Percentiles rank a stretch among this genome's conserved stretches.
Evolutionary conservation across 2,113 vertebrate genomes (phyloP).

Genomic region (Stictonetta naevosa): DNA sequence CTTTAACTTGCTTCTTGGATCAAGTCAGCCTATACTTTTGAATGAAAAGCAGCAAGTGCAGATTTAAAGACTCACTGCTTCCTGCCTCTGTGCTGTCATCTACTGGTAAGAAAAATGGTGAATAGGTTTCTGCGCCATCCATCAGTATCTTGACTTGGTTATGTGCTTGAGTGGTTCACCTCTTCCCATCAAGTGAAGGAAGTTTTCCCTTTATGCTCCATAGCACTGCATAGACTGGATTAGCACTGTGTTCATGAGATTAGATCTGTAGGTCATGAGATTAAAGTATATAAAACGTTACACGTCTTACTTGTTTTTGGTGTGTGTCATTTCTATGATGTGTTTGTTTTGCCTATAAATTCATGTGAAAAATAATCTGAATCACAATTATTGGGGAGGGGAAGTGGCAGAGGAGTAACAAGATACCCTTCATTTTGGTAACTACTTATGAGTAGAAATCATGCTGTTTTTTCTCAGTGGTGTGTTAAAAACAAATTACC

Average conservation of each 20-base stretch:
- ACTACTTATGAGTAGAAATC: background rate
- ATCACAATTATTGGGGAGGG: background rate
- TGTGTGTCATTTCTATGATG: background rate
- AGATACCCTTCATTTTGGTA: background rate
- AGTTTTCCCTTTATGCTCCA: background rate
- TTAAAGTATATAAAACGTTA: background rate
- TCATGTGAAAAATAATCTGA: background rate
- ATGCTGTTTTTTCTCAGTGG: background rate
- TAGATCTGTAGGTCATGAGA: background rate
- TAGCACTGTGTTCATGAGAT: background rate
- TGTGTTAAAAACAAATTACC: background rate
- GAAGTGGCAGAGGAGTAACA: background rate
- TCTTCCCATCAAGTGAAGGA: background rate
- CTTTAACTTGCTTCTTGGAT: background rate
- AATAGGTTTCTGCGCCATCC: background rate
- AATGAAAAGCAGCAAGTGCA: background rate
- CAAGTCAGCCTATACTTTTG: background rate
- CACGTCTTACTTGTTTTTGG: background rate
- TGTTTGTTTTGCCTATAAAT: background rate
- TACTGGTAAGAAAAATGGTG: background rate
- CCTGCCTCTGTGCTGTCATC: background rate
- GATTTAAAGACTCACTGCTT: background rate
- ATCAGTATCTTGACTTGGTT: background rate
- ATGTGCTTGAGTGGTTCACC: background rate
- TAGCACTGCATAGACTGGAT: background rate